Conservation (phyloP, 2,113 vertebrate genomes). For the Misgurnus mizolepis region DNA sequence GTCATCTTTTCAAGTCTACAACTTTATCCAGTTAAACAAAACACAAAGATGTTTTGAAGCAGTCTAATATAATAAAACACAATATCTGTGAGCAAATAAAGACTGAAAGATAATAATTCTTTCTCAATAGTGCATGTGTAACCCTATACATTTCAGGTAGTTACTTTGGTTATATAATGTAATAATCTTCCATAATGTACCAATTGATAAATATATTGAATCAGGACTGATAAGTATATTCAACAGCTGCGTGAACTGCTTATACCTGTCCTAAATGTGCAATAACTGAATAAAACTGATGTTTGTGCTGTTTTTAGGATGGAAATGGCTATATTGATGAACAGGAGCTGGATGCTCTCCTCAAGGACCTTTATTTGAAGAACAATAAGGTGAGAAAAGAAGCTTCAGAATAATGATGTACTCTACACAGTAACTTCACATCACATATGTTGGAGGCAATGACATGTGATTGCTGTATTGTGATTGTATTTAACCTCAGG, state of each 20-base stretch:
- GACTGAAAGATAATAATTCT: no score
- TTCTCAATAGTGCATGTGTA: no score
- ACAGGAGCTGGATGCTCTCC: conserved; percentile 89
- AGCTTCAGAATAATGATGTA: background rate
- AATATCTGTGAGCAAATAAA: no score
- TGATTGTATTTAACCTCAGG: conserved; percentile 68
- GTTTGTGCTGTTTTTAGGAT: conserved; percentile 74
- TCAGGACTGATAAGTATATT: no score
- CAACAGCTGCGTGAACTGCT: no score
- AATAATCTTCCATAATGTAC: no score
- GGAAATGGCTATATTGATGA: conserved; percentile 96
- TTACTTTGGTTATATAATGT: no score
- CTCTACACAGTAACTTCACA: background rate
- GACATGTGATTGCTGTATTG: background rate
- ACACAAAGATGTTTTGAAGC: background rate
- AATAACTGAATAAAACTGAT: background rate
- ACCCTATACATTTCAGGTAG: no score
- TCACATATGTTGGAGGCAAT: background rate
- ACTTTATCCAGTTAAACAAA: background rate
- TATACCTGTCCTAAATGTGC: no score
- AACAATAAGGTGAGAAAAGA: conserved; percentile 86
- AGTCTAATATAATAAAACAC: background rate
- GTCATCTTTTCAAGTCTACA: background rate
- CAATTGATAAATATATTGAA: no score
- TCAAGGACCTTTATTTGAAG: conserved; percentile 93